These are phyloP conservation scores for Melanostoma scalare DNA, from an alignment of 2,888 invertebrate species.

Conservation along the genomic window DNA sequence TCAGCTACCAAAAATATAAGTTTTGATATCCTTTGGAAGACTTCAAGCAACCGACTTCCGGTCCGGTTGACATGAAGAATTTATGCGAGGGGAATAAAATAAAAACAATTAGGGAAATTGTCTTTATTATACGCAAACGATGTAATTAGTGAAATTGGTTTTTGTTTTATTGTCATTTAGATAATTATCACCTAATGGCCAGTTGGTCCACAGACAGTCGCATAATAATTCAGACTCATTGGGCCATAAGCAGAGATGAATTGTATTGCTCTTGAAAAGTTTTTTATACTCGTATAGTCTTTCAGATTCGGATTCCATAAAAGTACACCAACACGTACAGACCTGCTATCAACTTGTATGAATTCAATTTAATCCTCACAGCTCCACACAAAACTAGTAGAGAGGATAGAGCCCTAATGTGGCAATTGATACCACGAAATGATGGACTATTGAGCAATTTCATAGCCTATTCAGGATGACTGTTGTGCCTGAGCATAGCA, in stretches of 20 bases:
- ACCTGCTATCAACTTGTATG: not conserved
- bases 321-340: not conserved
- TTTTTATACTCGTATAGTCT: not conserved
- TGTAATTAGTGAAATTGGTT: too few species aligned
- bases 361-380: slow-evolving; percentile 33
- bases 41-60: too few species aligned
- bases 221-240: slow-evolving; percentile 12
- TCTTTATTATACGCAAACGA: not conserved
- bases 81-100: not conserved
- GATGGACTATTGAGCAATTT: slow-evolving; percentile 49
- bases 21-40: too few species aligned
- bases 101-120: slow-evolving; percentile 19
- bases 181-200: slow-evolving; percentile 30
- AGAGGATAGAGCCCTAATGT: slow-evolving; percentile 34
- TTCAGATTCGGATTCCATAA: not conserved
- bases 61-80: too few species aligned
- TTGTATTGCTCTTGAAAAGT: slow-evolving; percentile 29
- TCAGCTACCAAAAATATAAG: too few species aligned
- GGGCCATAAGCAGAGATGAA: slow-evolving; percentile 19
- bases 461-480: slow-evolving; percentile 31
- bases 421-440: slow-evolving; percentile 41
- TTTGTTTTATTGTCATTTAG: slow-evolving; percentile 18
- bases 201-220: slow-evolving; percentile 20
- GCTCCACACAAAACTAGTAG: slow-evolving; percentile 2
- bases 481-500: slow-evolving; percentile 22